phyloP scores from a whole-genome alignment of 2,113 vertebrate genomes.

The Cygnus buccinator region DNA sequence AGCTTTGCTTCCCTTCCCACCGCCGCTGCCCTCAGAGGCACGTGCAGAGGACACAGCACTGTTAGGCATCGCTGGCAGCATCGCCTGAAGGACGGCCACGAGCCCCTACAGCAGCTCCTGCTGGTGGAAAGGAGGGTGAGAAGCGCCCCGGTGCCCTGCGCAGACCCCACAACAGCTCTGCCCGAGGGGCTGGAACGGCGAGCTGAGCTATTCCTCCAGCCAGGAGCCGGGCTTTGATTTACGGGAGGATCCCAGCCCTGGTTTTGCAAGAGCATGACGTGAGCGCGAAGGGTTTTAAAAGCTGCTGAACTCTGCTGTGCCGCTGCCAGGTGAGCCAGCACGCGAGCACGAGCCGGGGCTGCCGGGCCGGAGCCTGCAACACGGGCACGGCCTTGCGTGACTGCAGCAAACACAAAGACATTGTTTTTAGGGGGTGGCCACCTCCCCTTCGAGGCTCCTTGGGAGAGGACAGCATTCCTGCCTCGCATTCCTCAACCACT shows the following conservation, averaged over 20 bases:
- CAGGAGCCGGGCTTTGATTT: background rate
- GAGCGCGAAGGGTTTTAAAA: background rate
- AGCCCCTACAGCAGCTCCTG: no score
- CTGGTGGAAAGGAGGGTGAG: rapidly evolving
- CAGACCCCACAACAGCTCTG: background rate
- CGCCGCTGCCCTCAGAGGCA: rapidly evolving
- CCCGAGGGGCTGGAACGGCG: background rate
- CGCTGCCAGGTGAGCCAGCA: background rate
- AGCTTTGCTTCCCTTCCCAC: background rate
- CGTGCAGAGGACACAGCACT: rapidly evolving
- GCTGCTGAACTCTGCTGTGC: background rate
- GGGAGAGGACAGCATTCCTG: constrained; percentile 84
- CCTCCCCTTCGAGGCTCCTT: constrained; percentile 44
- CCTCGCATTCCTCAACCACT: constrained; percentile 82
- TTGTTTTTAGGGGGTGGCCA: constrained; percentile 73
- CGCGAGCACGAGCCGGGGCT: background rate
- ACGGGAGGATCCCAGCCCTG: background rate
- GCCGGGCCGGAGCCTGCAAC: background rate
- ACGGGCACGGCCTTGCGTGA: background rate
- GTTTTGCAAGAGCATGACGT: background rate
- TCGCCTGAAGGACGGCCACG: no score
- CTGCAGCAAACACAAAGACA: constrained; percentile 72
- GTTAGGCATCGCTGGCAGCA: no score
- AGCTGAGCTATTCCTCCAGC: background rate
- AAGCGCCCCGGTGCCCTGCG: rapidly evolving